Base-by-base conservation (phyloP, 2,113 vertebrate species). In the Centropristis striata region DNA sequence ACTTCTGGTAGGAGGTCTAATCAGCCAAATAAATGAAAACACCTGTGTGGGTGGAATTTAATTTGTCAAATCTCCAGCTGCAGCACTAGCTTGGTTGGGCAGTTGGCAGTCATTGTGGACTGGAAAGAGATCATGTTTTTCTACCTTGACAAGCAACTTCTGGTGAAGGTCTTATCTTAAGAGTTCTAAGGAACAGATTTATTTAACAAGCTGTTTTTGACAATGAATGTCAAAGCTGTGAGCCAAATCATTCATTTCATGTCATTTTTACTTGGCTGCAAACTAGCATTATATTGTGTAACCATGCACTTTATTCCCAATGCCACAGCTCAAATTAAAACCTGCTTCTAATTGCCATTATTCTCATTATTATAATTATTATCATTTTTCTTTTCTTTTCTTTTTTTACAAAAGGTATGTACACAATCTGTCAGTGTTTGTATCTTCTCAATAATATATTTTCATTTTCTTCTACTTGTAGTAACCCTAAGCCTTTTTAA, bases 101-200 rank as follows among this genome's bases (percentile, higher is more conserved):
- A 25, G 47, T 41, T 68, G 69, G 61, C 75, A 44, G 42, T 50
- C 23, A 55, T 76, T 42, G 42, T 1, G 1, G 42, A 28, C 49
- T 73, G 69, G 44, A 42, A 67, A 18, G n/a, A 15, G 28, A 49
- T 80, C 8, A 20, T 20, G 27, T 75, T 16, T 69, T 61, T 67
- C 12, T 23, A 49, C 14, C 32, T 46, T 16, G 21, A 69, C 37
- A 51, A 65, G 49, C 16, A 27, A 61, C 75, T n/a, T n/a, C 66
- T 51, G 49, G 3, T 27, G 44, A 76, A 71, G 4, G 39, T 16
- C 16, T 46, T 6, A 55, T n/a, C 42, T 25, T 50, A 58, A 41
- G 18, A 18, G 46, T 44, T 42, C 36, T n/a, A 13, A 47, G 39
- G 39, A 25, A 13, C 5, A 55, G 37, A 47, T 28, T 47, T 41